phyloP scores from a whole-genome alignment of 2,113 vertebrate genomes.

The Phalacrocorax aristotelis region DNA sequence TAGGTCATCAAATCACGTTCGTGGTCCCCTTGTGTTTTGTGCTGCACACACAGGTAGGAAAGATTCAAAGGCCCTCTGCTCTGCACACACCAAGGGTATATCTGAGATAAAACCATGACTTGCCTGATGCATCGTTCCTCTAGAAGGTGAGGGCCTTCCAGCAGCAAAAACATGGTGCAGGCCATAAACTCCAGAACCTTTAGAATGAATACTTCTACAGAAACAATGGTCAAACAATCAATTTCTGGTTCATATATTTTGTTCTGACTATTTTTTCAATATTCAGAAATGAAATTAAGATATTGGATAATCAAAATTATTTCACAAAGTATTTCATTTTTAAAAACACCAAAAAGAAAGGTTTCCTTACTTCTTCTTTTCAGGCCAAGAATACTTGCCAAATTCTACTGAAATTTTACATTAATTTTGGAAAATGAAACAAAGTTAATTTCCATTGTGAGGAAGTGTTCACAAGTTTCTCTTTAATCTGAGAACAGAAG shows the following conservation, averaged over 20 bases:
- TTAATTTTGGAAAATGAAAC: not conserved
- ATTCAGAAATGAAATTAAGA: not conserved
- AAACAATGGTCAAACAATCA: not conserved
- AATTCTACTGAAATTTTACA: not conserved
- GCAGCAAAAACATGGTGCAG: not conserved
- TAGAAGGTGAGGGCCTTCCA: not conserved
- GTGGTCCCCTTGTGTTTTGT: not conserved
- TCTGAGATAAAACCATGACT: not conserved
- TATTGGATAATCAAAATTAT: not conserved
- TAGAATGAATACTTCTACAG: not conserved
- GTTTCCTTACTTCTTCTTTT: not conserved
- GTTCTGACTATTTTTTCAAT: not conserved
- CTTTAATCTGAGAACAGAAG: not conserved
- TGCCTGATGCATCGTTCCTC: not conserved
- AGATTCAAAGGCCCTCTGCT: not conserved
- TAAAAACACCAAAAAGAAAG: not conserved
- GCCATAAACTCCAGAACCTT: not conserved
- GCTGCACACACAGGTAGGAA: not conserved
- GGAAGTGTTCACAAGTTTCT: not conserved
- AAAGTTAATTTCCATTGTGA: not conserved
- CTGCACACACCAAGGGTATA: not conserved
- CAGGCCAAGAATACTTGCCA: not conserved
- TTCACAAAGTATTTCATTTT: not conserved
- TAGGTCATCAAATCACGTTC: not conserved
- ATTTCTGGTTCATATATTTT: not conserved